Evolutionary conservation across 1,140 invertebrate species (phyloP).

Genomic region (Akabosia matsudoensis): DNA sequence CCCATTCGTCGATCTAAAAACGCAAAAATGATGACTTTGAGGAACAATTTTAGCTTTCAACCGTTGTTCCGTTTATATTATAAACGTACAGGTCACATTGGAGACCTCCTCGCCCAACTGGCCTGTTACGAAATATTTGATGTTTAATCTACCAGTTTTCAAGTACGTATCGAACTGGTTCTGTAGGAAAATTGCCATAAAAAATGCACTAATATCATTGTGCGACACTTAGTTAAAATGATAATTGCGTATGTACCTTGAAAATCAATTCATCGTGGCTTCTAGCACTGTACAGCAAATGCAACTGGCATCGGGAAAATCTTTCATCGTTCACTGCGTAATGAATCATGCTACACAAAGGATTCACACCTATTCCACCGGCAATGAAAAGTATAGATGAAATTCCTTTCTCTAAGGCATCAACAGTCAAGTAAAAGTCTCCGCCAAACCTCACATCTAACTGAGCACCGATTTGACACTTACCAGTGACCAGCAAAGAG

Average conservation of each 20-base stretch:
- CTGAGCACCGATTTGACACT: slow-evolving; percentile 34
- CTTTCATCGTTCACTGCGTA: neutral
- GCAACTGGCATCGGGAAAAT: neutral
- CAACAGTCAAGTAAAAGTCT: slow-evolving; percentile 31
- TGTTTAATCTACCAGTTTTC: too few relatives aligned
- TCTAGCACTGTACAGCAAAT: slow-evolving; percentile 38
- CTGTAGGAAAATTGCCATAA: too few relatives aligned
- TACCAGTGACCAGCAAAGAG: neutral
- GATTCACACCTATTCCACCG: slow-evolving; percentile 46
- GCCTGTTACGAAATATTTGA: too few relatives aligned
- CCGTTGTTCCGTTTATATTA: too few relatives aligned
- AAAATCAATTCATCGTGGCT: slow-evolving; percentile 36
- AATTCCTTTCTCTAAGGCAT: neutral
- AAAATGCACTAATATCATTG: neutral
- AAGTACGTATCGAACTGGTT: too few relatives aligned
- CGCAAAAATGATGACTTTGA: neutral
- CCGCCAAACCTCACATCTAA: slow-evolving; percentile 38
- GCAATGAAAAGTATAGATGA: slow-evolving; percentile 29
- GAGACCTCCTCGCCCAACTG: too few relatives aligned
- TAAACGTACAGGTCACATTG: too few relatives aligned
- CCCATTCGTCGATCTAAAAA: too few relatives aligned
- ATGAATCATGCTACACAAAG: slow-evolving; percentile 26
- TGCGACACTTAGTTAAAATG: too few relatives aligned
- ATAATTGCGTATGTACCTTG: slow-evolving; percentile 27
- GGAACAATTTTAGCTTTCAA: neutral